Evolutionary conservation across 2,113 vertebrate genomes (phyloP).

Genomic region (Paedocypris sp.): DNA sequence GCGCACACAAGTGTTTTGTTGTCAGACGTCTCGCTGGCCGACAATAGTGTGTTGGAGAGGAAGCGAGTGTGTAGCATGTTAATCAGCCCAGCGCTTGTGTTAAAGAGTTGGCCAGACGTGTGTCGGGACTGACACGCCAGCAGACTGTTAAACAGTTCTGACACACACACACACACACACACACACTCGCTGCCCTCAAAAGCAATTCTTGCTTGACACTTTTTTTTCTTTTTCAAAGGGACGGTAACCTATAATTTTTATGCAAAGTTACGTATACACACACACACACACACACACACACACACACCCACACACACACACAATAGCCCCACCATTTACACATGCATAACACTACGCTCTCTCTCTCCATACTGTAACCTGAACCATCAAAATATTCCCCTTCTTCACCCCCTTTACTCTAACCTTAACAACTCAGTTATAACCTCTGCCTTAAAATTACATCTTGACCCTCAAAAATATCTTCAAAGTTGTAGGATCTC

Average conservation of each 20-base stretch:
- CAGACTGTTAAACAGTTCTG: conserved; percentile 26
- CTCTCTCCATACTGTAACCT: no score
- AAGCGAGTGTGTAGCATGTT: conserved; percentile 53
- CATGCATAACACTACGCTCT: no score
- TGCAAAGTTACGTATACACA: not conserved
- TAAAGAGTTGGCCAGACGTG: conserved; percentile 47
- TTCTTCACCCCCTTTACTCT: no score
- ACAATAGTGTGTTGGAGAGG: conserved; percentile 58
- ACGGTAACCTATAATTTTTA: not conserved
- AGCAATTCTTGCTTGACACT: no score
- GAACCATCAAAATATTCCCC: no score
- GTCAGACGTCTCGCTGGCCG: conserved; percentile 35
- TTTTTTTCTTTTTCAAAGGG: no score
- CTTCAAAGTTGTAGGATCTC: no score
- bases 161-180: not conserved
- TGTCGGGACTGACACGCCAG: conserved; percentile 30
- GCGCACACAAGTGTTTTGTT: conserved; percentile 19
- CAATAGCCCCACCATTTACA: no score
- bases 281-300: not conserved
- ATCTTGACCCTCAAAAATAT: no score
- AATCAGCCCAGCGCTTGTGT: conserved; percentile 49
- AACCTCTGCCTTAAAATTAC: no score
- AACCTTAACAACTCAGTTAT: no score
- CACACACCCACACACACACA: not conserved
- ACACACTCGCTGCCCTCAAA: no score